Percentiles rank a stretch among this genome's conserved stretches.
These are phyloP conservation scores for Gadopsis marmoratus DNA, from an alignment of 2,797 vertebrate species.

Conservation along the genomic window DNA sequence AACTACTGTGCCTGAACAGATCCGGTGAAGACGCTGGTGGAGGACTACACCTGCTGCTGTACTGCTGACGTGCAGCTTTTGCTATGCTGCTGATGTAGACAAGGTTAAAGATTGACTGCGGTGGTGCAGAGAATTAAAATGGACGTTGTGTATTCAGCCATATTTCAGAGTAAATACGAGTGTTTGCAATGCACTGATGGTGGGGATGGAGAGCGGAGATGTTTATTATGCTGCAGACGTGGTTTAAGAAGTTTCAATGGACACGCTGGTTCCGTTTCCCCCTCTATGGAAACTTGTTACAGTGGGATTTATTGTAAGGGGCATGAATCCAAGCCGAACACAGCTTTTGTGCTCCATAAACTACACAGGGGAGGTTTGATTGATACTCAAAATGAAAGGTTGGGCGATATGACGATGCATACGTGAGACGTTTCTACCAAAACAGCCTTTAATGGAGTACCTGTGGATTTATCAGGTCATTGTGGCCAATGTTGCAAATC, in stretches of 20 bases:
- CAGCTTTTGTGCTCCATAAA: background rate
- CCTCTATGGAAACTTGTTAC: background rate
- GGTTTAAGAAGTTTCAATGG: constrained; percentile 4
- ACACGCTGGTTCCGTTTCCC: background rate
- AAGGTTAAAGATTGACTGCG: background rate
- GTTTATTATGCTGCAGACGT: background rate
- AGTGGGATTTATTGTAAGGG: background rate
- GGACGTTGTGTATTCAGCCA: too few species aligned
- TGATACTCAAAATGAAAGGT: background rate
- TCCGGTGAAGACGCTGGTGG: background rate
- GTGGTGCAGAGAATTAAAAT: background rate
- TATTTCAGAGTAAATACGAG: background rate
- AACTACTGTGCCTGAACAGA: background rate
- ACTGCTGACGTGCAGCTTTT: background rate
- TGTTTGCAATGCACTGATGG: background rate
- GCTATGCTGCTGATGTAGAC: background rate
- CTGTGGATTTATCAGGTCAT: too few species aligned
- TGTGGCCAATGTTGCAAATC: background rate
- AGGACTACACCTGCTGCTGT: background rate
- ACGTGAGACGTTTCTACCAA: background rate
- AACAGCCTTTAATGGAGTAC: too few species aligned
- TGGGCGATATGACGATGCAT: too few species aligned
- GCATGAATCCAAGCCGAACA: background rate
- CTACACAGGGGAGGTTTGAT: background rate
- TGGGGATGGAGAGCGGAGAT: too few species aligned